Evolutionary conservation across 2,113 vertebrate species (phyloP).

Genomic region (Falco punctatus): DNA sequence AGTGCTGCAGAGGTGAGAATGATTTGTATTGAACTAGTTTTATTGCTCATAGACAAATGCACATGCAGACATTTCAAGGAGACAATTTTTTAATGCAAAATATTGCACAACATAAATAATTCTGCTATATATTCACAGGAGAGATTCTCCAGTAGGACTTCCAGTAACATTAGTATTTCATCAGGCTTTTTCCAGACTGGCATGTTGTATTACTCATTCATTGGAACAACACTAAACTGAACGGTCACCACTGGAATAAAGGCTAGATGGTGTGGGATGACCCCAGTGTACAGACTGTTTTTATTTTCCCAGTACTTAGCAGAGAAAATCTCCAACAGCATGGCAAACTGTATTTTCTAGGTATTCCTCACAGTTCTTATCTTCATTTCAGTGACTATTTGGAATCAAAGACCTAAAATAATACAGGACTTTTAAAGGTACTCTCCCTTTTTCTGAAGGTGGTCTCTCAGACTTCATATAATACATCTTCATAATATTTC

Average conservation of each 20-base stretch:
- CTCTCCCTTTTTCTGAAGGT: not conserved
- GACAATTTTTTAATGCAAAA: not conserved
- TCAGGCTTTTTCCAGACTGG: not conserved
- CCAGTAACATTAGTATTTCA: not conserved
- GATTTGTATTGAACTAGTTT: not conserved
- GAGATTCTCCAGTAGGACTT: not conserved
- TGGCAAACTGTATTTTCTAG: not conserved
- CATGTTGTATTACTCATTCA: not conserved
- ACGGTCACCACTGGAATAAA: not conserved
- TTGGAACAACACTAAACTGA: not conserved
- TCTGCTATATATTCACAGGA: not conserved
- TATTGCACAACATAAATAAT: not conserved
- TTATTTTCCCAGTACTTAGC: not conserved
- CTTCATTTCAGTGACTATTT: not conserved
- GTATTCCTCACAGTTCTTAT: not conserved
- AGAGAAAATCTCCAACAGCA: not conserved
- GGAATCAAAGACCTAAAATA: not conserved
- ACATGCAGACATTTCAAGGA: not conserved
- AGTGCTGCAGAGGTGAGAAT: not conserved
- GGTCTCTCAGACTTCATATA: not conserved
- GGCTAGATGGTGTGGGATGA: not conserved
- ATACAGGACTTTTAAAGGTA: not conserved
- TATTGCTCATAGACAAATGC: not conserved
- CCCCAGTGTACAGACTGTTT: not conserved
- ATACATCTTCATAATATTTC: not conserved